These are phyloP conservation scores for Schizopygopsis malacanthus DNA, from an alignment of 2,797 vertebrate species.

Conservation along the genomic window DNA sequence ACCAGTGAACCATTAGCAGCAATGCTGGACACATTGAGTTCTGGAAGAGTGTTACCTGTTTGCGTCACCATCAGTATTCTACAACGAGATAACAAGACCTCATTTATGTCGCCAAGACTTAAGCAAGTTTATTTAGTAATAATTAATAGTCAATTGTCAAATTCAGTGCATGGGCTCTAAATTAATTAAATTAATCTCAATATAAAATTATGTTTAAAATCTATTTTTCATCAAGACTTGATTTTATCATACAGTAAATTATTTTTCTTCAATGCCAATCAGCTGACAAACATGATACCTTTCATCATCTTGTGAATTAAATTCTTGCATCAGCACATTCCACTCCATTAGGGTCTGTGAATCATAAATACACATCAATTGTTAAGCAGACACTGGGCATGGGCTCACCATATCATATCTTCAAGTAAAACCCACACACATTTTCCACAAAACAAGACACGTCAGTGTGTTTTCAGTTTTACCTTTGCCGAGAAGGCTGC, in stretches of 20 bases:
- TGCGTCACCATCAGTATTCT: constrained; percentile 78
- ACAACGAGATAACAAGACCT: background rate
- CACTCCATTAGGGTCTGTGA: constrained; percentile 74
- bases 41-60: constrained; percentile 52
- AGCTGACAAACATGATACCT: constrained; percentile 63
- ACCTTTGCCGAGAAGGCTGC: constrained; percentile 74
- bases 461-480: constrained; percentile 26
- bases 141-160: background rate
- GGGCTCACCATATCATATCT: background rate
- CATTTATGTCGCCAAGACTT: background rate
- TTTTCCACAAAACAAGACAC: background rate
- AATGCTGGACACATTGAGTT: constrained; percentile 40
- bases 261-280: background rate
- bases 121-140: background rate
- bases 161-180: background rate
- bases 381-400: background rate
- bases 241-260: background rate
- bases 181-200: background rate
- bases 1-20: constrained; percentile 69
- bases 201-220: background rate
- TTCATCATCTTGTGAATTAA: constrained; percentile 68
- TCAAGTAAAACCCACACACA: background rate
- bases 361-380: constrained; percentile 15
- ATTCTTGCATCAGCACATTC: constrained; percentile 69
- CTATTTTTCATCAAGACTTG: background rate